Evolutionary conservation across 2,113 vertebrate genomes (phyloP), one percentile per base, ranked within the genome.

Genomic region (Apteryx mantelli): DNA sequence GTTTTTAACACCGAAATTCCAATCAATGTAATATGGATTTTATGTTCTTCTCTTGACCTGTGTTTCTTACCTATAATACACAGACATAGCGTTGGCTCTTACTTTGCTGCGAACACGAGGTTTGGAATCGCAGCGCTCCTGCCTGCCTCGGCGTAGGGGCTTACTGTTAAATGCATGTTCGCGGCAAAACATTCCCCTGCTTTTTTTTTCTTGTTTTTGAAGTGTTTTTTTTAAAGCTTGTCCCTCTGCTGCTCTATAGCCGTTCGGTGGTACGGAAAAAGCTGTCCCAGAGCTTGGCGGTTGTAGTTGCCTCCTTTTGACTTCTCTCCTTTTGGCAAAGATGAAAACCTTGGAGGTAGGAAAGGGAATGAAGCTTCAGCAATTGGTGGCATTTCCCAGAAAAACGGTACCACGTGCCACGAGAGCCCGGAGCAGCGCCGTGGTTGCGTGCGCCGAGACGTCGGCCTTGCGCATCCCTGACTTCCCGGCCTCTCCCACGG

Each of bases 361-460:
- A 58, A 88, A 80, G 22, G 32, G 21, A 69, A 46, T 0, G 5
- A 88, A 25, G 21, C 52, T 86, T 60, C 64, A 65, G 70, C 13
- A 75, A 69, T 17, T 50, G 48, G 55, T 63, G 46, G 4, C 46
- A 20, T 56, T 56, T 38, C 81, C 25, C 40, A 50, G 55, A 19
- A 36, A 89, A 80, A 34, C 0, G 3, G 28, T 13, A 36, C 24
- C n/a, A 9, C 0, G 1, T 42, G 34, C 30, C 46, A 3, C 3
- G 2, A 53, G 20, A 16, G 12, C 53, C 40, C n/a, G 2, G 7
- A 34, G 38, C 5, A 38, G 60, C n/a, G 61, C 22, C 21, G 36
- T 6, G 7, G 28, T 5, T 28, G 52, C 7, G 21, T 5, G 52
- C 2, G 0, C 22, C 18, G 46, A 19, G 17, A 48, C 46, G 46